Evolutionary conservation across 2,888 invertebrate species (phyloP).

Genomic region (Dasypogon diadema): DNA sequence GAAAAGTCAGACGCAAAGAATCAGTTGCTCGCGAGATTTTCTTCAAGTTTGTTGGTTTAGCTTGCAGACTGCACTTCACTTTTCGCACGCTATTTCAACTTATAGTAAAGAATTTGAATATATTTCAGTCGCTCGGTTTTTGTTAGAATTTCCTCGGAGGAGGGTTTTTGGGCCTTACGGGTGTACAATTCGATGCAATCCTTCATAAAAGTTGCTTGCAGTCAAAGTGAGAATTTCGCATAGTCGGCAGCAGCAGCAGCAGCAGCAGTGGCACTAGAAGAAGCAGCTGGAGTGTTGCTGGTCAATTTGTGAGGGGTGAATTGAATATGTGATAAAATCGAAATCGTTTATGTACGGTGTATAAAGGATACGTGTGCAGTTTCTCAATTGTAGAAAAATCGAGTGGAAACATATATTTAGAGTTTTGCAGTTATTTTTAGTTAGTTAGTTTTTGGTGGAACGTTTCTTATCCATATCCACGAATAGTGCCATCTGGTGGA

Average conservation of each 20-base stretch:
- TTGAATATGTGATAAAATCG: not conserved
- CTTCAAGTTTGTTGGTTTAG: slow-evolving; percentile 52
- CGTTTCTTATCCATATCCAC: not conserved
- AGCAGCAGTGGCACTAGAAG: too few relatives aligned
- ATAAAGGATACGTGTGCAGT: slow-evolving; percentile 1
- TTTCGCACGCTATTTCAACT: slow-evolving; percentile 4
- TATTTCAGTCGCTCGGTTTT: too few relatives aligned
- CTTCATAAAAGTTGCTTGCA: too few relatives aligned
- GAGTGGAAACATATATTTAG: not conserved
- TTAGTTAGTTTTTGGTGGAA: not conserved
- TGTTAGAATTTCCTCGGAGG: too few relatives aligned
- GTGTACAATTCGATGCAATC: too few relatives aligned
- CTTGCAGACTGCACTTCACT: slow-evolving; percentile 20
- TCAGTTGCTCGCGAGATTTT: slow-evolving; percentile 55
- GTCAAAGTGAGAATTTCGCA: too few relatives aligned
- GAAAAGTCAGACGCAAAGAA: slow-evolving; percentile 54
- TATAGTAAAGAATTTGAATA: not conserved
- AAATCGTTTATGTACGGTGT: not conserved
- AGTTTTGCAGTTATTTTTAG: too few relatives aligned
- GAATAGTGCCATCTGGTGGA: slow-evolving; percentile 6
- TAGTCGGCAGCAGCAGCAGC: too few relatives aligned
- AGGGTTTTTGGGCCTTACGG: too few relatives aligned
- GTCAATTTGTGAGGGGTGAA: too few relatives aligned
- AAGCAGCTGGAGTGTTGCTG: too few relatives aligned
- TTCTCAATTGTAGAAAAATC: not conserved